Evolutionary conservation across 2,797 vertebrate genomes (phyloP).

Genomic region (Pangasius macronema): DNA sequence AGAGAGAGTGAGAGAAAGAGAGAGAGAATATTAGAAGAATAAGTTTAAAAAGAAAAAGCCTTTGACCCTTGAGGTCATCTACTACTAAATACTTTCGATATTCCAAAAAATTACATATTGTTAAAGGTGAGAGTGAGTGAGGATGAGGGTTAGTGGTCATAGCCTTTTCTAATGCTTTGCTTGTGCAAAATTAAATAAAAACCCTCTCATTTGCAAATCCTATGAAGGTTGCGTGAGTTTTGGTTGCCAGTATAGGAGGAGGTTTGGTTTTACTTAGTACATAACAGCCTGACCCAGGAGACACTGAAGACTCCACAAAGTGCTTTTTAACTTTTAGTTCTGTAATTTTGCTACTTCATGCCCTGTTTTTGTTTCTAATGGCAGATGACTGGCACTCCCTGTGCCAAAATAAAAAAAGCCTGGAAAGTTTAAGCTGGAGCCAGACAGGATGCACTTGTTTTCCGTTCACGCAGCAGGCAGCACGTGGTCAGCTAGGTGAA

Average conservation of each 20-base stretch:
- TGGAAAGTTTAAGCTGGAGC: slow-evolving; percentile 36
- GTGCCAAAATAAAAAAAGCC: slow-evolving; percentile 28
- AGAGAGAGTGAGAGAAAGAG: neutral
- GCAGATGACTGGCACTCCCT: neutral
- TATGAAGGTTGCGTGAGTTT: neutral
- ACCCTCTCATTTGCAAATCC: neutral
- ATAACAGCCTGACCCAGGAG: neutral
- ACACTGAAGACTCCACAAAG: neutral
- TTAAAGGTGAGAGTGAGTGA: neutral
- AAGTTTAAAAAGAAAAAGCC: neutral
- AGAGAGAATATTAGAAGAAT: neutral
- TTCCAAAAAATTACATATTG: neutral
- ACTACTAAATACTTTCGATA: neutral
- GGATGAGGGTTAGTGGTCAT: too few relatives aligned
- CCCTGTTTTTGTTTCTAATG: slow-evolving; percentile 38
- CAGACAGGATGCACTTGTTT: slow-evolving; percentile 42
- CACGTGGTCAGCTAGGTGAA: slow-evolving; percentile 26
- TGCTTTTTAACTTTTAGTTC: slow-evolving; percentile 13
- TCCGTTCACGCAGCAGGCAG: slow-evolving; percentile 34
- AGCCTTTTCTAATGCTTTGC: neutral
- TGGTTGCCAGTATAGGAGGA: neutral
- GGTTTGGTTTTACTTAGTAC: neutral
- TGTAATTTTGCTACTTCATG: slow-evolving; percentile 28
- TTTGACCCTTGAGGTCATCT: neutral
- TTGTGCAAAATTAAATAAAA: neutral